Conservation (phyloP, 2,888 invertebrate genomes). For the Cosmia pyralina region DNA sequence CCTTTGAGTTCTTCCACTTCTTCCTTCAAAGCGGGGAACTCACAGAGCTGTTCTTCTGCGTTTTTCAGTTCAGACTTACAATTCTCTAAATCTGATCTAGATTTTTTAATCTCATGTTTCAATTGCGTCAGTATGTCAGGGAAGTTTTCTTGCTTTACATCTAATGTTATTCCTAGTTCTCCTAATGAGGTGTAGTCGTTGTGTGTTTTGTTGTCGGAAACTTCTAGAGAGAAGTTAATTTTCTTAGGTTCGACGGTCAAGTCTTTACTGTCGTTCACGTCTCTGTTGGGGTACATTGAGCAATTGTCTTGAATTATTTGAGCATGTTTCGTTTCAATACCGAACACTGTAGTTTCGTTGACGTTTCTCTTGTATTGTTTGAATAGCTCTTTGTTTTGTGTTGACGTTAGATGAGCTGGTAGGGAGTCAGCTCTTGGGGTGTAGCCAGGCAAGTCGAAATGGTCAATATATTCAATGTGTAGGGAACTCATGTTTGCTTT, state of each 20-base stretch:
- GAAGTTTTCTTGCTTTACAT: constrained; percentile 84
- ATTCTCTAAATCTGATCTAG: constrained; percentile 88
- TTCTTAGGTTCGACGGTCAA: constrained; percentile 85
- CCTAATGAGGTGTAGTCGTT: constrained; percentile 88
- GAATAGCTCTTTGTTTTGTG: constrained; percentile 78
- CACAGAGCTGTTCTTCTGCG: constrained; percentile 88
- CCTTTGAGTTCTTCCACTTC: constrained; percentile 87
- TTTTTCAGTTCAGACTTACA: constrained; percentile 89
- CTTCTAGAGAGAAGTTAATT: constrained; percentile 85
- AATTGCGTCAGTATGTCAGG: constrained; percentile 85
- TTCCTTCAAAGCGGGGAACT: constrained; percentile 87
- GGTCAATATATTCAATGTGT: constrained; percentile 79
- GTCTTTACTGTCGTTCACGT: constrained; percentile 81
- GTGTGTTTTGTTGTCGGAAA: constrained; percentile 80
- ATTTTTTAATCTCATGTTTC: constrained; percentile 89
- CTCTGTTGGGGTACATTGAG: constrained; percentile 87
- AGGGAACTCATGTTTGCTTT: constrained; percentile 83
- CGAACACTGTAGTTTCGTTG: constrained; percentile 86
- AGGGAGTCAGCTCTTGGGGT: constrained; percentile 84
- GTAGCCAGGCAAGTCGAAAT: constrained; percentile 75
- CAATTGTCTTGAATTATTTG: constrained; percentile 85
- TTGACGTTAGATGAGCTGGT: constrained; percentile 83
- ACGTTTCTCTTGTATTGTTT: constrained; percentile 83
- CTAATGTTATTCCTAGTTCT: constrained; percentile 87
- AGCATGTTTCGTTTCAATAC: constrained; percentile 79